Percentiles rank a stretch among this genome's conserved stretches.
phyloP scores from a whole-genome alignment of 1,140 invertebrate genomes.

The Adelges cooleyi region DNA sequence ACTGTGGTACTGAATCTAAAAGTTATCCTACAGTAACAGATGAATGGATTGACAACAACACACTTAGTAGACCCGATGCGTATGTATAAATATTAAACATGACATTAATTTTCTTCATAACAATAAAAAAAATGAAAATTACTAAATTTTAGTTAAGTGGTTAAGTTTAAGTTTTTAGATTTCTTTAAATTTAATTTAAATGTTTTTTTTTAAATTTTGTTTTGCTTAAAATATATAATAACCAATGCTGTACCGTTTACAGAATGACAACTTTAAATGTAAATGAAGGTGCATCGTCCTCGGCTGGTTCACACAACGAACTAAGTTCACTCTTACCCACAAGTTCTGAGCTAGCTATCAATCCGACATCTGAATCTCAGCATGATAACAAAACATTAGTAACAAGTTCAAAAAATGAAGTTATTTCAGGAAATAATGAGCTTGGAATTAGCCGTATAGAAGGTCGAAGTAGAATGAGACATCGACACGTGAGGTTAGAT shows the following conservation, averaged over 20 bases:
- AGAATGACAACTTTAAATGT: slow-evolving; percentile 22
- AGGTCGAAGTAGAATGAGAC: slow-evolving; percentile 8
- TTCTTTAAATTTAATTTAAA: background rate
- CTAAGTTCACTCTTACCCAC: slow-evolving; percentile 48
- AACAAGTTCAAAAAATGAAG: background rate
- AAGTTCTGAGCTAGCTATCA: slow-evolving; percentile 36
- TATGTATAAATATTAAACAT: background rate
- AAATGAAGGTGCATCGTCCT: slow-evolving; percentile 33
- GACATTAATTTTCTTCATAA: too few relatives aligned
- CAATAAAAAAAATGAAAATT: too few relatives aligned
- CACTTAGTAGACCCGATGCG: slow-evolving; percentile 27
- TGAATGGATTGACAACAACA: slow-evolving; percentile 25
- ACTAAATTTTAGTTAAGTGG: too few relatives aligned
- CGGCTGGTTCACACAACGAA: slow-evolving; percentile 51
- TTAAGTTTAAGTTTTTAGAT: too few relatives aligned
- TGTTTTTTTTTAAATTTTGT: background rate
- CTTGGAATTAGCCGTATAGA: background rate
- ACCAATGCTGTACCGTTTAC: background rate
- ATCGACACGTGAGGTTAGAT: slow-evolving; percentile 16
- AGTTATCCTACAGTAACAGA: slow-evolving; percentile 25
- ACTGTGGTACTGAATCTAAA: slow-evolving; percentile 24
- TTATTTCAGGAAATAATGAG: background rate
- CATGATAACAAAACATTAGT: slow-evolving; percentile 6
- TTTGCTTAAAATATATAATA: background rate
- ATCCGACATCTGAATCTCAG: background rate